These are phyloP conservation scores for Microcebus murinus DNA, from an alignment of 2,113 vertebrate species.

Conservation along the genomic window DNA sequence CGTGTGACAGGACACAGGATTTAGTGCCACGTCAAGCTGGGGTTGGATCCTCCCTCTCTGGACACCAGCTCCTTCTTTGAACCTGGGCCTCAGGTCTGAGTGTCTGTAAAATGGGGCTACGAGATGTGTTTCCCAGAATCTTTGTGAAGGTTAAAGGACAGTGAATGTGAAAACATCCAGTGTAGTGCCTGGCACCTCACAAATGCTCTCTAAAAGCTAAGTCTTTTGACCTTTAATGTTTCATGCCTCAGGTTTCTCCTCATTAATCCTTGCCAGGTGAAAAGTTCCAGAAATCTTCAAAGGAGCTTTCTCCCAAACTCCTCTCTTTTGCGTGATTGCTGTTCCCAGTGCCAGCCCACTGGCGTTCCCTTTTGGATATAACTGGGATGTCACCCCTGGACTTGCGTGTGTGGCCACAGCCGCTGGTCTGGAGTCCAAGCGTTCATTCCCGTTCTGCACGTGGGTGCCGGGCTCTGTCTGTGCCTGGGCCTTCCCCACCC, in stretches of 20 bases:
- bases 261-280: neutral
- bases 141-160: neutral
- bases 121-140: neutral
- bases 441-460: neutral
- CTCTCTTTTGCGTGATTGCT: rapidly evolving
- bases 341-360: rapidly evolving
- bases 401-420: rapidly evolving
- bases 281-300: neutral
- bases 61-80: neutral
- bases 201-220: rapidly evolving
- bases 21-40: rapidly evolving
- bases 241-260: neutral
- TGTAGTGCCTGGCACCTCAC: neutral
- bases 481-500: neutral
- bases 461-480: neutral
- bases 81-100: neutral
- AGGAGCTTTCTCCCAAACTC: neutral
- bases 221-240: neutral
- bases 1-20: rapidly evolving
- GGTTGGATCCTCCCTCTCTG: neutral
- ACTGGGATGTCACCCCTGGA: neutral
- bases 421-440: rapidly evolving
- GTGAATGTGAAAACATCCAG: rapidly evolving
- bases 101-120: neutral
- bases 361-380: rapidly evolving